phyloP scores from a whole-genome alignment of 1,140 invertebrate genomes.

The Achroia grisella region DNA sequence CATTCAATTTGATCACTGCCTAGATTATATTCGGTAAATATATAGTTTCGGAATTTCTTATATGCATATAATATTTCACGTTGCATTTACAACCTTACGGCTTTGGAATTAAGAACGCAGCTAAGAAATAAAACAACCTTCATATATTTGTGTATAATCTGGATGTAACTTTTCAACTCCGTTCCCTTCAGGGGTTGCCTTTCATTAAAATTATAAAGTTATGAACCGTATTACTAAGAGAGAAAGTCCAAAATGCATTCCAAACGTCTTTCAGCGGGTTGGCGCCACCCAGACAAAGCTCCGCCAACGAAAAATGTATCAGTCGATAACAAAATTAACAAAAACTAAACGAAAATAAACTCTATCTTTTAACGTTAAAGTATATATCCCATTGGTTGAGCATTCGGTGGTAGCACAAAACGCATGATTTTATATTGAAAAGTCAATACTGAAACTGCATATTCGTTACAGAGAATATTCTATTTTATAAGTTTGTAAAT shows the following conservation, averaged over 20 bases:
- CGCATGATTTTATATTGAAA: constrained; percentile 26
- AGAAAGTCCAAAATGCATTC: not conserved
- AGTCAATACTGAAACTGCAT: constrained; percentile 38
- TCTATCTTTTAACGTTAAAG: not conserved
- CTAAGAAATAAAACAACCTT: too few species aligned
- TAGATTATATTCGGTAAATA: too few species aligned
- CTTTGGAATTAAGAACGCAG: too few species aligned
- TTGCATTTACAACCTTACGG: too few species aligned
- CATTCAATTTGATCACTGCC: too few species aligned
- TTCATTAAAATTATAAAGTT: not conserved
- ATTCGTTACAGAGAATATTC: constrained; percentile 7
- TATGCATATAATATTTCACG: too few species aligned
- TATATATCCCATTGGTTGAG: constrained; percentile 6
- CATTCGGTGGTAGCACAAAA: constrained; percentile 10
- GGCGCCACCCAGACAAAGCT: constrained; percentile 62
- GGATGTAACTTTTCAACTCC: too few species aligned
- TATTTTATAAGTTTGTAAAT: not conserved
- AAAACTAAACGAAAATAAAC: constrained; percentile 4
- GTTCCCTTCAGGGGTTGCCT: not conserved
- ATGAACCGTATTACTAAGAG: not conserved
- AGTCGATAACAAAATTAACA: constrained; percentile 23
- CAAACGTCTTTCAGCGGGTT: not conserved
- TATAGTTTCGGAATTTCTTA: too few species aligned
- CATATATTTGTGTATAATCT: too few species aligned
- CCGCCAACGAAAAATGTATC: constrained; percentile 42